Conservation (phyloP, 2,797 vertebrate genomes). For the Novumbra hubbsi region DNA sequence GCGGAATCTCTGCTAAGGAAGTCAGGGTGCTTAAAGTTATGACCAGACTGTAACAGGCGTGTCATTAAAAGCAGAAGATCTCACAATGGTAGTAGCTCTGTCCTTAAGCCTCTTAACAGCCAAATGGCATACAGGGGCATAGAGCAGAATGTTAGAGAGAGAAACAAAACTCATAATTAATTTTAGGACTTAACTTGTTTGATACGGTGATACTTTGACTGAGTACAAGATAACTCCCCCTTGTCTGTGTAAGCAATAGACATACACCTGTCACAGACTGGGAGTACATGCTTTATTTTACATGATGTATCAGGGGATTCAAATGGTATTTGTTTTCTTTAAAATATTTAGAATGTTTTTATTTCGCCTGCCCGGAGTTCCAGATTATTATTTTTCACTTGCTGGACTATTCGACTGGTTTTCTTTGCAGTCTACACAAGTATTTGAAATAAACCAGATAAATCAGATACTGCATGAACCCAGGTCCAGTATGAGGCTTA, state of each 20-base stretch:
- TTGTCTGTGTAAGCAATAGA: slow-evolving; percentile 46
- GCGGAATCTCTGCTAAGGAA: slow-evolving; percentile 44
- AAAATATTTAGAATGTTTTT: not conserved
- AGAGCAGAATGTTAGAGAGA: not conserved
- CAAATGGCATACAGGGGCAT: not conserved
- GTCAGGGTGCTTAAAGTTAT: slow-evolving; percentile 58
- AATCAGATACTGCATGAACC: not conserved
- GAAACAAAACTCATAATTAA: slow-evolving; percentile 45
- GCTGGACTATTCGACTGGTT: not conserved
- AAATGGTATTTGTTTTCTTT: not conserved
- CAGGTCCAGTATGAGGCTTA: slow-evolving; percentile 1
- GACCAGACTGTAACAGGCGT: slow-evolving; percentile 40
- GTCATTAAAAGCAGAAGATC: slow-evolving; percentile 54
- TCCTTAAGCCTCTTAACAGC: not conserved
- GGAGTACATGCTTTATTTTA: slow-evolving; percentile 18
- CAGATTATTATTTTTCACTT: not conserved
- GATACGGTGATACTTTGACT: slow-evolving; percentile 43
- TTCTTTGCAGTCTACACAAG: not conserved
- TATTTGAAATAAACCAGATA: not conserved
- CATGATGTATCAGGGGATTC: not conserved
- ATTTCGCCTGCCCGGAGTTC: not conserved
- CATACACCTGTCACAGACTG: slow-evolving; percentile 30
- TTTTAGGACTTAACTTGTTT: slow-evolving; percentile 48
- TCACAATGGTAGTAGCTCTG: slow-evolving; percentile 39
- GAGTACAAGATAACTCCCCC: slow-evolving; percentile 36